Evolutionary conservation across 2,797 vertebrate species (phyloP).

Genomic region (Pangasius larnaudii): DNA sequence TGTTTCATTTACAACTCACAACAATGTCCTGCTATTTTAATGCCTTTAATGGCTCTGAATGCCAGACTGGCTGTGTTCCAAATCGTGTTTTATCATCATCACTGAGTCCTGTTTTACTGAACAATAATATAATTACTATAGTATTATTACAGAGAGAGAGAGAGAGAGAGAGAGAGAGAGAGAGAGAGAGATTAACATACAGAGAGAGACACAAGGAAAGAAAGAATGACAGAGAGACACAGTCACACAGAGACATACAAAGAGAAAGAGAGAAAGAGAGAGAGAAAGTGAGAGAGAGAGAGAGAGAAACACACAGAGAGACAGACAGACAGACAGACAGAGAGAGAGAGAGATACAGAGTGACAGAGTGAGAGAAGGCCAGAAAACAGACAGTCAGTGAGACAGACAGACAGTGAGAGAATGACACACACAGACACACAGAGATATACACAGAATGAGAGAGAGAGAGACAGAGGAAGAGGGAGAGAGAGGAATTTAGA

Average conservation of each 20-base stretch:
- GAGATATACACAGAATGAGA: background rate
- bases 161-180: background rate
- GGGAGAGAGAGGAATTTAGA: too few species aligned
- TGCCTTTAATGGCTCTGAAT: too few species aligned
- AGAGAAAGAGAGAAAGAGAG: background rate
- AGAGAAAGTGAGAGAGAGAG: too few species aligned
- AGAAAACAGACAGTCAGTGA: background rate
- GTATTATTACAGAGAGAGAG: background rate
- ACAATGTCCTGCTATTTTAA: background rate
- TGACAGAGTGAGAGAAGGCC: background rate
- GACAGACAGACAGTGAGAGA: background rate
- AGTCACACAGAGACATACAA: background rate
- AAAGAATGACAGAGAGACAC: background rate
- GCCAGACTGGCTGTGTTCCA: background rate
- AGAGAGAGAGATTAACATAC: background rate
- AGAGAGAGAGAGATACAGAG: background rate
- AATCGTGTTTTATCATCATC: background rate
- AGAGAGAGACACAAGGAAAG: background rate
- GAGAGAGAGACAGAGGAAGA: background rate
- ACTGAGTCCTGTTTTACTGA: background rate
- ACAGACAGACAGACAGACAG: background rate
- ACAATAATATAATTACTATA: background rate
- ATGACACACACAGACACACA: background rate
- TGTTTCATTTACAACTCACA: conserved; percentile 5
- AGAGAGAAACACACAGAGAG: background rate